Evolutionary conservation across 2,797 vertebrate genomes (phyloP).

Genomic region (Trematomus bernacchii): DNA sequence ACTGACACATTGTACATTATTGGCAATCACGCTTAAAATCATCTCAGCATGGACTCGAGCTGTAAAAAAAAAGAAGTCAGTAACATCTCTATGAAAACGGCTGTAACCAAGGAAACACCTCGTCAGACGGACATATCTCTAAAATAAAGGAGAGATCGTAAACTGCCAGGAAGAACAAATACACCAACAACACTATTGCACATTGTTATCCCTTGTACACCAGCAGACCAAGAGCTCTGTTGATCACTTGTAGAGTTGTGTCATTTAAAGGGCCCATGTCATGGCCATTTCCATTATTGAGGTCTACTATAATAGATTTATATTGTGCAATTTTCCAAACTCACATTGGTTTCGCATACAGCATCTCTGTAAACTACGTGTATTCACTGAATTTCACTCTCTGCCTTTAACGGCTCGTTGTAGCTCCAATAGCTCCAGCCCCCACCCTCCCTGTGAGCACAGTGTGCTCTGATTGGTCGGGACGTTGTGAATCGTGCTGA

Average conservation of each 20-base stretch:
- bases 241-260: neutral
- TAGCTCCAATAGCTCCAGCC: too few species aligned
- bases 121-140: neutral
- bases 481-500: too few species aligned
- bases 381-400: too few species aligned
- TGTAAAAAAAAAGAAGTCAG: conserved; percentile 42
- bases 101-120: conserved; percentile 19
- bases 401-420: too few species aligned
- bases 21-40: conserved; percentile 23
- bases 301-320: too few species aligned
- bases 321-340: too few species aligned
- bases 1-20: conserved; percentile 7
- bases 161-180: conserved; percentile 27
- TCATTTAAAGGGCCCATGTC: too few species aligned
- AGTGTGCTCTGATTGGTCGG: too few species aligned
- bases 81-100: conserved; percentile 27
- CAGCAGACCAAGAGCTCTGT: neutral
- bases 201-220: conserved; percentile 48
- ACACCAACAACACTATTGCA: conserved; percentile 59
- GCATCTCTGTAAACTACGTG: too few species aligned
- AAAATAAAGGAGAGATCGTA: conserved; percentile 7
- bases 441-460: too few species aligned
- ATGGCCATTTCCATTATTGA: too few species aligned
- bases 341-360: too few species aligned
- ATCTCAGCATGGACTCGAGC: conserved; percentile 24